Evolutionary conservation across 2,113 vertebrate species (phyloP).

Genomic region (Psammodynastes pulverulentus): DNA sequence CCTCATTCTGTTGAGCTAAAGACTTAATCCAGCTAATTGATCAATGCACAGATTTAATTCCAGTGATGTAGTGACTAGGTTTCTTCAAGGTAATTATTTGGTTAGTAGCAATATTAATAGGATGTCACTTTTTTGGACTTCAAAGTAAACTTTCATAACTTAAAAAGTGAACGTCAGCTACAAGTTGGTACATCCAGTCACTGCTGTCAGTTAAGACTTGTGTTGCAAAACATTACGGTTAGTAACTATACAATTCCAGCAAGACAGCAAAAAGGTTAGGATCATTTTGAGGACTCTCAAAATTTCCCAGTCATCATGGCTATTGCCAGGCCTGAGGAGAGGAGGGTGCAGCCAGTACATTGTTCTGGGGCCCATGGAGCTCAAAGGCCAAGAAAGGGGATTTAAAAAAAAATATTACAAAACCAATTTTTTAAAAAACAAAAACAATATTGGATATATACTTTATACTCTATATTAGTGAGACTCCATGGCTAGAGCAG

Average conservation of each 20-base stretch:
- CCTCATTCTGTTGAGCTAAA: not conserved
- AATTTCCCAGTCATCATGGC: not conserved
- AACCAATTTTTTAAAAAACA: too few relatives aligned
- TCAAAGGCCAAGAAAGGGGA: too few relatives aligned
- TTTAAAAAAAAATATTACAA: too few relatives aligned
- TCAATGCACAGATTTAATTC: not conserved
- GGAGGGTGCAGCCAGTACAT: too few relatives aligned
- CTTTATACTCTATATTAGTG: too few relatives aligned
- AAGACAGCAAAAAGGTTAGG: not conserved
- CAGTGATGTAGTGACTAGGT: not conserved
- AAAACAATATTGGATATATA: too few relatives aligned
- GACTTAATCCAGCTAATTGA: not conserved
- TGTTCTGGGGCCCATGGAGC: too few relatives aligned
- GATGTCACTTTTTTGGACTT: not conserved
- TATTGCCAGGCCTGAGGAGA: too few relatives aligned
- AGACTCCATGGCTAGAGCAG: too few relatives aligned
- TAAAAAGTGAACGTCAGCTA: not conserved
- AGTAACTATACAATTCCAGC: not conserved
- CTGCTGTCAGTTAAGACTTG: not conserved
- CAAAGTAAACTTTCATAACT: not conserved
- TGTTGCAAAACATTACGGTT: not conserved
- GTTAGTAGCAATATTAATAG: not conserved
- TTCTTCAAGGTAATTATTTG: not conserved
- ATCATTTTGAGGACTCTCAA: not conserved
- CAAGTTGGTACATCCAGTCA: not conserved